These are phyloP conservation scores for Tetraneura akinire DNA, from an alignment of 1,140 invertebrate species.

Conservation along the genomic window DNA sequence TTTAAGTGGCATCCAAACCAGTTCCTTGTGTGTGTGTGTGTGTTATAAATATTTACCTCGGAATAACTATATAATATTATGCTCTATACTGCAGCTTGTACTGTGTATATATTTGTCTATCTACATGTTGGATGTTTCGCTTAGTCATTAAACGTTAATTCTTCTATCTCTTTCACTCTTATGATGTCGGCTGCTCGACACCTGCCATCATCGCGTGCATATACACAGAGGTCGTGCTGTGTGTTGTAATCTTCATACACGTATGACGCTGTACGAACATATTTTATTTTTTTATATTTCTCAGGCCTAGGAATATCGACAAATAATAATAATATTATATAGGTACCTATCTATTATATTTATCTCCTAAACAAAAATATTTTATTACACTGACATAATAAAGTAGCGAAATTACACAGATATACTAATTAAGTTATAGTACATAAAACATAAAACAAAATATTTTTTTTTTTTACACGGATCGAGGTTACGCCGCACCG, in stretches of 20 bases:
- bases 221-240: constrained; percentile 26
- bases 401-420: constrained; percentile 27
- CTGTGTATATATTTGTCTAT: constrained; percentile 22
- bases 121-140: constrained; percentile 37
- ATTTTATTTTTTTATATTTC: constrained; percentile 38
- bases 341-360: too few species aligned
- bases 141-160: constrained; percentile 49
- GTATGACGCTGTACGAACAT: constrained; percentile 1
- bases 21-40: constrained; percentile 19
- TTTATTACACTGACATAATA: constrained; percentile 2
- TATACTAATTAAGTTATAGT: constrained; percentile 35
- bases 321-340: too few species aligned
- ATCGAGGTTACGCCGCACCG: not conserved
- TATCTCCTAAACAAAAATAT: too few species aligned
- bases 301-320: not conserved
- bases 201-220: constrained; percentile 46
- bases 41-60: constrained; percentile 47
- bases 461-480: not conserved
- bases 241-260: constrained; percentile 25
- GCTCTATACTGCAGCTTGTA: constrained; percentile 13
- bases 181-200: constrained; percentile 41
- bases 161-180: not conserved
- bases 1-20: constrained; percentile 40
- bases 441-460: not conserved
- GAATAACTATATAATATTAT: not conserved